phyloP scores from a whole-genome alignment of 2,888 invertebrate species.

The Andrena bucephala region DNA sequence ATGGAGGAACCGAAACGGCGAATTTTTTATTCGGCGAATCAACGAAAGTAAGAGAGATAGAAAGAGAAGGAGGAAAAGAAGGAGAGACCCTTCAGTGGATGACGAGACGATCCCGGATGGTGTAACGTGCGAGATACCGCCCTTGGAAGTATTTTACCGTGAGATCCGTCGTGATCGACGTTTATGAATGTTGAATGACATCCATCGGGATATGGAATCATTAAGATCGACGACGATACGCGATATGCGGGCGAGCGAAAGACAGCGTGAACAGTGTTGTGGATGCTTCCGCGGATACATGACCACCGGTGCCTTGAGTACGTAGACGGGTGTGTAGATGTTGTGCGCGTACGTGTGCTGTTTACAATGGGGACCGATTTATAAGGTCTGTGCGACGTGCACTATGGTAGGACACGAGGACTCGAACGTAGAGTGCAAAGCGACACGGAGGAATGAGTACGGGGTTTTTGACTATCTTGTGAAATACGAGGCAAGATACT shows the following conservation, averaged over 20 bases:
- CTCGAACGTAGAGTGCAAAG: constrained; percentile 34
- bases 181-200: constrained; percentile 59
- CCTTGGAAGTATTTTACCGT: constrained; percentile 69
- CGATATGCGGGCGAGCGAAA: constrained; percentile 12
- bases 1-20: neutral
- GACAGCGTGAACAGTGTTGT: constrained; percentile 45
- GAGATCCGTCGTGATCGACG: constrained; percentile 50
- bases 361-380: constrained; percentile 57
- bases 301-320: constrained; percentile 31
- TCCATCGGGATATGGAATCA: constrained; percentile 56
- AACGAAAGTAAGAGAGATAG: constrained; percentile 1
- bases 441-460: neutral
- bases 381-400: constrained; percentile 23
- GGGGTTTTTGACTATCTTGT: constrained; percentile 1
- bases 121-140: constrained; percentile 63
- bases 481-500: neutral
- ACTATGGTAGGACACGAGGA: constrained; percentile 38
- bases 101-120: neutral
- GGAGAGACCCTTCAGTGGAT: neutral
- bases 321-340: constrained; percentile 33
- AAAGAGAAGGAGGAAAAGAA: neutral
- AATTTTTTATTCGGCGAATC: neutral
- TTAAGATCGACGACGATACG: constrained; percentile 54
- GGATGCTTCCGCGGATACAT: constrained; percentile 28
- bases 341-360: constrained; percentile 64